Conservation (phyloP, 2,797 vertebrate species). For the Leuciscus waleckii region DNA sequence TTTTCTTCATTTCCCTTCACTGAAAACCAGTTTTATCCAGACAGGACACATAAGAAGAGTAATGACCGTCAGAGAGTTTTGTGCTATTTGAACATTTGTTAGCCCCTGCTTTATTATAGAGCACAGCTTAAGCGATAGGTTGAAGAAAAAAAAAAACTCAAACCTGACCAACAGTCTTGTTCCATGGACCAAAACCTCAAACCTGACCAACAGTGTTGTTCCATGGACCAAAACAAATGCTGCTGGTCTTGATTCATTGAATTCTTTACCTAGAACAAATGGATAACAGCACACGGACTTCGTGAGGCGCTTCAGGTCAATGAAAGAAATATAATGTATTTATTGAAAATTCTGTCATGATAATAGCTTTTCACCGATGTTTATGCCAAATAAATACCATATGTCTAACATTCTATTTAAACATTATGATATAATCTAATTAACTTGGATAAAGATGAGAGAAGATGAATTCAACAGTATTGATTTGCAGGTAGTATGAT, state of each 20-base stretch:
- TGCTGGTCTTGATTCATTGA: conserved; percentile 58
- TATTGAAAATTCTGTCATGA: neutral
- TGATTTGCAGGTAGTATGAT: neutral
- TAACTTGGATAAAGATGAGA: neutral
- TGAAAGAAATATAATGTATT: conserved; percentile 47
- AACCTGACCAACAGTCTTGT: conserved; percentile 22
- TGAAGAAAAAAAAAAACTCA: conserved; percentile 13
- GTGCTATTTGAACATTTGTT: conserved; percentile 5
- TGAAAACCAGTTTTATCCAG: conserved; percentile 2
- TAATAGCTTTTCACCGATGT: neutral
- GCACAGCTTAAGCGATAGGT: neutral
- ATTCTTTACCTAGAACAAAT: conserved; percentile 60
- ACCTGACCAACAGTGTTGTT: conserved; percentile 17
- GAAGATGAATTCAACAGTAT: neutral
- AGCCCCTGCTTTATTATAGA: neutral
- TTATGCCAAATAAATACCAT: neutral
- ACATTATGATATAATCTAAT: neutral
- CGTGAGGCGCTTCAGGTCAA: conserved; percentile 3
- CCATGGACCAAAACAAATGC: conserved; percentile 38
- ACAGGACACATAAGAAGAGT: conserved; percentile 13
- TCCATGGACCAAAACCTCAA: conserved; percentile 19
- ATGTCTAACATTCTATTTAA: neutral
- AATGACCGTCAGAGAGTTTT: neutral
- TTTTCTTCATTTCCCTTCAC: neutral
- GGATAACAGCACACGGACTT: conserved; percentile 56